Base-by-base conservation (phyloP, 2,797 vertebrate species). In the Bovichtus variegatus region DNA sequence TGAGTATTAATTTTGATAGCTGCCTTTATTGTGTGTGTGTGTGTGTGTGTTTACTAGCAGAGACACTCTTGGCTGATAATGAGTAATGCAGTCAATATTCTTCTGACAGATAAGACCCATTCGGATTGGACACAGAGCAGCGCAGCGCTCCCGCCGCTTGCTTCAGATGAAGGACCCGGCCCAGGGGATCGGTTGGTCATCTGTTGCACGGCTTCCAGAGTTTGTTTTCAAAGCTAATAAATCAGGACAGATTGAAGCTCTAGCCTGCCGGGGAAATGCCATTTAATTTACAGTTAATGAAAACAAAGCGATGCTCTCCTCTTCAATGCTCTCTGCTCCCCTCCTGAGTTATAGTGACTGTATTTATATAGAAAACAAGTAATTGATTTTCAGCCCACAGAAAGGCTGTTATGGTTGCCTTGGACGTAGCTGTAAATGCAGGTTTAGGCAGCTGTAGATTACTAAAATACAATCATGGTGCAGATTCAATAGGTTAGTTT, bases 221-320 rank as follows among this genome's bases (percentile, higher is more conserved):
- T 89, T 84, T 82, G 74, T 84, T 82, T 89, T 84, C 74, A 77
- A 76, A 74, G 67, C 75, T 87, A 89, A 92, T 90, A 82, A 82
- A 89, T 83, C 81, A 80, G 72, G 78, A 86, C 78, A 76, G 78
- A 89, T 78, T 85, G 87, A 89, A 86, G 73, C 67, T 79, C 41
- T 43, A 71, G 60, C 59, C 71, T 67, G 23, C 43, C 6, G 77
- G 86, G 84, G 47, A 85, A 86, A 85, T 66, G 71, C n/a, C 71
- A 81, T 91, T 92, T 91, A 86, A 87, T 89, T 87, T 79, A 82
- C 58, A 83, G 71, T 75, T 86, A 90, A 90, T 91, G 75, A 86
- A 92, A 89, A 90, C 66, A 87, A 77, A 90, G 58, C 5, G 19
- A 71, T 7, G 40, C 63, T 40, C 54, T 58, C 64, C 57, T 75